Base-by-base conservation (phyloP, 2,888 invertebrate genomes). In the Neoaliturus tenellus region DNA sequence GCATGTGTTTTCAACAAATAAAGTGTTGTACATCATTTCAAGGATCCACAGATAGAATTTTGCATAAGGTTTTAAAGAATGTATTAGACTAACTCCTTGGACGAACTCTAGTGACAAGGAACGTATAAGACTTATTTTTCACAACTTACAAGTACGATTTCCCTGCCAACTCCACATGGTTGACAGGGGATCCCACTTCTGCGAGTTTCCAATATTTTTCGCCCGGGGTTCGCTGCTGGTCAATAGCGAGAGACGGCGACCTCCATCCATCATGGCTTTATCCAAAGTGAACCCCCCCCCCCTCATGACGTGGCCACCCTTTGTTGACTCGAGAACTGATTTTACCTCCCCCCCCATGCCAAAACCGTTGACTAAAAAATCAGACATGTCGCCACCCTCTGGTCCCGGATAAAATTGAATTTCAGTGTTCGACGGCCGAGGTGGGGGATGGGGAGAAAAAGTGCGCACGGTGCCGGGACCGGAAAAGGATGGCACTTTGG, bases 291-390 rank as follows among this genome's bases (percentile, higher is more conserved):
- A 28, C 28, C 55, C 78, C 33, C 78, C 55, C 55, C 62, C 62
- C 28, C 62, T 14, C 2, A 20, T 35, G 71, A 41, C 41, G 75
- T 48, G 78, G 78, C 55, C 78, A 78, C 81, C 81, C 67, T 82
- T 82, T 82, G 82, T 82, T 82, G 82, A 82, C 82, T 82, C 51
- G 71, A 71, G 81, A 78, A 78, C 78, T 81, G 81, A 81, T 81
- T 81, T 81, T 69, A 67, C 41, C 48, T 25, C 41, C 82, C 71
- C 71, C 23, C 67, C 73, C 44, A 20, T 23, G 33, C 78, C 51
- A 39, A 71, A 35, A 48, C 78, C 78, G 23, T 48, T 48, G 55
- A 35, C 33, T 51, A 78, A 78, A 78, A 78, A 78, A 78, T 78
- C 78, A 48, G 48, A 78, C 78, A 78, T 55, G 78, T 78, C 78